Evolutionary conservation across 2,113 vertebrate species (phyloP), one percentile per base, ranked within the genome.

Genomic region (Otolemur garnettii): DNA sequence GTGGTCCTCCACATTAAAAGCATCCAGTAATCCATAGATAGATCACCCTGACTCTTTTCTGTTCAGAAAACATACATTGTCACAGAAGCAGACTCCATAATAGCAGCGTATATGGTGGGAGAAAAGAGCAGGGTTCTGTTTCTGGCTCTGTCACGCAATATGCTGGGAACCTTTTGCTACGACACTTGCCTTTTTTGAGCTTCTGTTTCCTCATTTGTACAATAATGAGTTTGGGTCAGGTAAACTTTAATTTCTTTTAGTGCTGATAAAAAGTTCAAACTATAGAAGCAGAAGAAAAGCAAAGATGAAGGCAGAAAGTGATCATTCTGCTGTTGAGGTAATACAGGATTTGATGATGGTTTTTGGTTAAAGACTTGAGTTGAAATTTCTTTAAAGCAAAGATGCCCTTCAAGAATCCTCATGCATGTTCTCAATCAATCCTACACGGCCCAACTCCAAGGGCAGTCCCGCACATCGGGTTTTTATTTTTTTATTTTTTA

Each of bases 251-350:
- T 93, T 42, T 90, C 62, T 88, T 71, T 72, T 7, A 64, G 24
- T 26, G 42, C 53, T 71, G 74, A 87, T 79, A 85, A 35, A 95
- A 93, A 90, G 30, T 94, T 83, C 68, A 72, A 87, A 93, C 33
- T 78, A n/a, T 4, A 82, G 35, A 91, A 50, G 79, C 38, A 81
- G 45, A 87, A 94, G 64, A 83, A 91, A 82, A 92, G 18, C 13
- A 60, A 78, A 94, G 80, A 28, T 24, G 13, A 71, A 50, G 88
- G 88, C 12, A n/a, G 21, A 35, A 72, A 35, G 35, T 80, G 59
- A 9, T 95, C 64, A 69, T 91, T 78, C 74, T 74, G 74, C 33
- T 57, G 45, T 60, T 35, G 53, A 68, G 19, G 59, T 75, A 77
- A 95, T 53, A n/a, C 55, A 22, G 28, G 38, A 13, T 28, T 50